Evolutionary conservation across 2,113 vertebrate genomes (phyloP), one percentile per base, ranked within the genome.

Genomic region (Herpetotheres cachinnans): DNA sequence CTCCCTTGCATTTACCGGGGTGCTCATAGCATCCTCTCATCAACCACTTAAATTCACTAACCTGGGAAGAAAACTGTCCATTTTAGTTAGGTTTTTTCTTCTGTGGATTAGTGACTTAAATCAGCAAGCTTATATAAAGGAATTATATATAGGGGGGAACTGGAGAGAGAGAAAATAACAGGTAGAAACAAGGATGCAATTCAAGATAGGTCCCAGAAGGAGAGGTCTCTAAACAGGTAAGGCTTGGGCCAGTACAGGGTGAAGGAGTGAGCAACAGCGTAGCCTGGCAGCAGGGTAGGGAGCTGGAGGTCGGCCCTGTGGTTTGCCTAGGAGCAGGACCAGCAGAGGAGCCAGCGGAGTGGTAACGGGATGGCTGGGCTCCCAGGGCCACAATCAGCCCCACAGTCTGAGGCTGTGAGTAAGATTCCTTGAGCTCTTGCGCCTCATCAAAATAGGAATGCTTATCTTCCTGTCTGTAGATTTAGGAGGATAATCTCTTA

Each of bases 401-500:
- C 3, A 11, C n/a, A 7, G 4, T 32, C 54, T 52, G 63, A 62
- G 83, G 55, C 77, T 67, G 72, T 52, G 65, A 70, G 55, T 34
- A 46, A 42, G 49, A 67, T 22, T 50, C 52, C 40, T 36, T 58
- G 36, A 73, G 49, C 63, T 89, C 63, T 10, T 34, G 18, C 0
- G 3, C 62, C 54, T 88, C 62, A 40, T n/a, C 58, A 47, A 1
- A 80, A 9, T 21, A 50, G 72, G 32, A 91, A 55, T 20, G 38
- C 42, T 97, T 87, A 93, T 91, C 91, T 95, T 50, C 26, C 79
- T 18, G 62, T 27, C 62, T 88, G 81, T 71, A 50, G 85, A 86
- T 96, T 85, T 0, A 36, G 71, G 62, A 86, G 82, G 88, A 95
- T 95, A 95, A 96, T 79, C 78, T 90, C 56, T 93, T 63, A 56